Base-by-base conservation (phyloP, 2,113 vertebrate species). In the Oenanthe melanoleuca region DNA sequence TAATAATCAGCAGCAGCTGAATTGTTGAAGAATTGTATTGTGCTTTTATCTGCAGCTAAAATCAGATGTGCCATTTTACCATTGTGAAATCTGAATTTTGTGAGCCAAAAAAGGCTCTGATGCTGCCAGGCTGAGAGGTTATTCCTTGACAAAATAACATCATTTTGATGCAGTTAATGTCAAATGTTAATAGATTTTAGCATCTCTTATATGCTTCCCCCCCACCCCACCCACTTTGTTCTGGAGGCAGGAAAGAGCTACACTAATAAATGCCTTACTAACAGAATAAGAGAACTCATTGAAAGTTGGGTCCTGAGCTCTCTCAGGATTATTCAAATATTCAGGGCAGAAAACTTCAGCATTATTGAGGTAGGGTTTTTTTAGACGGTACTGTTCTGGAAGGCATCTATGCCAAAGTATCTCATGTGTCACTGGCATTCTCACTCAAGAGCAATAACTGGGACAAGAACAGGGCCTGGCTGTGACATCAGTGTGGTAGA, bases 41-140 rank as follows among this genome's bases (percentile, higher is more conserved):
- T 63, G 34, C 67, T 92, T 80, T 89, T 71, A 72, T 92, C 80
- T 81, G 29, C 25, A 70, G 26, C 37, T 89, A 63, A 82, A 87
- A 66, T 89, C 70, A 69, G 37, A 40, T 72, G 14, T 71, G 49
- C 40, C 5, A 1, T 80, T 93, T 91, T 87, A 72, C 26, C 31
- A 8, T 72, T 89, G 25, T 64, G 34, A 50, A 70, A 78, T 65
- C n/a, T 15, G 14, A 26, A 59, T 65, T 81, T 87, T 55, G 34
- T 44, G 18, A 53, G 16, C 24, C 42, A 70, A 56, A 28, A 89
- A 88, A 67, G 26, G 14, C n/a, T 83, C 12, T 63, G 15, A 71
- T 81, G 56, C 23, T 87, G 61, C 12, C 60, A 85, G 60, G n/a
- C 63, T 2, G 2, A 52, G 33, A 70, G 52, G 25, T 64, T 87